These are phyloP conservation scores for Drosophila orosa DNA, from an alignment of 1,140 invertebrate species.

Conservation along the genomic window DNA sequence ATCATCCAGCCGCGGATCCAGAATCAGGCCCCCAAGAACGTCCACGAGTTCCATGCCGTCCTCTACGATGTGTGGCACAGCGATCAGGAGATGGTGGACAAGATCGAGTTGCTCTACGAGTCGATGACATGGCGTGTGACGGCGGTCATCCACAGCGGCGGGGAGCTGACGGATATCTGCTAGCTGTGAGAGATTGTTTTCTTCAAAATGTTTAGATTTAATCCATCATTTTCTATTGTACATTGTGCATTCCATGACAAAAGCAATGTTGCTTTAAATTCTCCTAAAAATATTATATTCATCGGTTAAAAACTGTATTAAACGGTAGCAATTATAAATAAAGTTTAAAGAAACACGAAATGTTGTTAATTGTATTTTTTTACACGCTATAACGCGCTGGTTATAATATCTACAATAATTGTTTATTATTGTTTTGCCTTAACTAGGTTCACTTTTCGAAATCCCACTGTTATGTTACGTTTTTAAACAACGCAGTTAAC, in stretches of 20 bases:
- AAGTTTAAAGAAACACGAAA: neutral
- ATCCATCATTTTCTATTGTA: slow-evolving; percentile 13
- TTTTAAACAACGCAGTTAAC: neutral
- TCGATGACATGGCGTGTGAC: slow-evolving; percentile 63
- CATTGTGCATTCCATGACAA: slow-evolving; percentile 7
- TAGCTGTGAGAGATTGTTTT: neutral
- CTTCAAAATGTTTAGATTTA: slow-evolving; percentile 18
- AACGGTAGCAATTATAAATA: slow-evolving; percentile 3
- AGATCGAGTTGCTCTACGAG: slow-evolving; percentile 60
- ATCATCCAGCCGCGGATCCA: slow-evolving; percentile 64
- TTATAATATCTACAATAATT: neutral
- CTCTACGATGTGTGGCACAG: slow-evolving; percentile 70
- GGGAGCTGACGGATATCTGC: slow-evolving; percentile 43
- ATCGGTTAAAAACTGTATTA: slow-evolving; percentile 1
- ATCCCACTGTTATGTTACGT: slow-evolving; percentile 4
- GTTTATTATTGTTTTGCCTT: neutral
- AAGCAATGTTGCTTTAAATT: neutral
- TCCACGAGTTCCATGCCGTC: slow-evolving; percentile 51
- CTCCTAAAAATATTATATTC: neutral
- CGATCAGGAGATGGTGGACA: slow-evolving; percentile 60
- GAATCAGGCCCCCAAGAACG: slow-evolving; percentile 48
- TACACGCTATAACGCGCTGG: too few relatives aligned
- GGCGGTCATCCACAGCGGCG: slow-evolving; percentile 50
- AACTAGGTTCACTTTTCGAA: neutral
- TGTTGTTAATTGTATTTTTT: neutral